Evolutionary conservation across 1,140 invertebrate genomes (phyloP).

Genomic region (Stenopsyche tienmushanensis): DNA sequence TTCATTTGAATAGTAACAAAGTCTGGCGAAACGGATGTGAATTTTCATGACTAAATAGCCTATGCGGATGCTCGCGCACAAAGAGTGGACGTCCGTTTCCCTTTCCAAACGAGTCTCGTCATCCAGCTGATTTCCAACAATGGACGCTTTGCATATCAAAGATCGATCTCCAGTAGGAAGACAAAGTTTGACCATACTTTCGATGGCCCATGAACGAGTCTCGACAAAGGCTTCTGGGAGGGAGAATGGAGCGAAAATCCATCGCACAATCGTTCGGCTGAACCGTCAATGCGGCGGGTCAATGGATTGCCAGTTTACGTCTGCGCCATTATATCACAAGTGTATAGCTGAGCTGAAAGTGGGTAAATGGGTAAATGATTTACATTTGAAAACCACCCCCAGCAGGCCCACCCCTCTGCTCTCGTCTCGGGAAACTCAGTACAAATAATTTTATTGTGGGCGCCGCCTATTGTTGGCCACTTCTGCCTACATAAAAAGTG

Average conservation of each 20-base stretch:
- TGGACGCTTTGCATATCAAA: conserved; percentile 20
- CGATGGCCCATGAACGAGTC: neutral
- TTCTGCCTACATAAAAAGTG: conserved; percentile 21
- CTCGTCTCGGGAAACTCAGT: conserved; percentile 2
- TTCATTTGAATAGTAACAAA: no score
- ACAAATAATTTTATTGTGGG: conserved; percentile 30
- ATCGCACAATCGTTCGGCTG: conserved; percentile 2
- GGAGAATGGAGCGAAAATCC: neutral
- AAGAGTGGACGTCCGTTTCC: no score
- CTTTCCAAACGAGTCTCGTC: no score
- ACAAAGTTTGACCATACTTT: conserved; percentile 5
- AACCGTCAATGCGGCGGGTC: conserved; percentile 13
- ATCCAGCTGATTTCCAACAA: conserved; percentile 13
- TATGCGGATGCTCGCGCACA: no score
- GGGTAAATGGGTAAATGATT: conserved; percentile 36
- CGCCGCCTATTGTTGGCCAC: conserved; percentile 19
- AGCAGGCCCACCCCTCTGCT: neutral
- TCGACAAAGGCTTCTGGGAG: neutral
- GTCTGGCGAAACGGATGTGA: no score
- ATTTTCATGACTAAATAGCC: no score
- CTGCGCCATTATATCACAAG: conserved; percentile 27
- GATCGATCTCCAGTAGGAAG: conserved; percentile 11
- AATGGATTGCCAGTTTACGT: conserved; percentile 30
- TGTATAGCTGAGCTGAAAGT: conserved; percentile 6
- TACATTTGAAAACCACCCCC: conserved; percentile 33